Percentiles rank a stretch among this genome's conserved stretches.
phyloP scores from a whole-genome alignment of 2,888 invertebrate genomes.

The Cremastinae sp. region DNA sequence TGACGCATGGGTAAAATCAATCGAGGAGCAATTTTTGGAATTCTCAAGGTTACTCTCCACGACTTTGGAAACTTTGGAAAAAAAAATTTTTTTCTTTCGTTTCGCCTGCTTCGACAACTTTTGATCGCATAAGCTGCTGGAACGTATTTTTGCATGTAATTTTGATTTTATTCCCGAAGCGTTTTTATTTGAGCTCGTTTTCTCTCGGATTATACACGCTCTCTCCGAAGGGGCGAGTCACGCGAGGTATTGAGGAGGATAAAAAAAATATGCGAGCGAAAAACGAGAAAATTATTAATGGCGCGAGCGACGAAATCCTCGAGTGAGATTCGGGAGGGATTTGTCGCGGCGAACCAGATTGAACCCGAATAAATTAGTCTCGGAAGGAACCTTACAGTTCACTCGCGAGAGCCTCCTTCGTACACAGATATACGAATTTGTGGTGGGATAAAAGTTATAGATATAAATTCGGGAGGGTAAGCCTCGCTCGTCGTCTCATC shows the following conservation, averaged over 20 bases:
- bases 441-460: too few species aligned
- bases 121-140: too few species aligned
- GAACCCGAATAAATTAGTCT: slow-evolving; percentile 88
- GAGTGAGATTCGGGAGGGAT: slow-evolving; percentile 72
- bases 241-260: slow-evolving; percentile 12
- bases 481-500: slow-evolving; percentile 43
- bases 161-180: too few species aligned
- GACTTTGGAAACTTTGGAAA: too few species aligned
- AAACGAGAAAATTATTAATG: slow-evolving; percentile 62
- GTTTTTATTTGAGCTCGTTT: too few species aligned
- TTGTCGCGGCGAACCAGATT: slow-evolving; percentile 78
- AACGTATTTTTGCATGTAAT: too few species aligned
- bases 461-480: slow-evolving; percentile 69
- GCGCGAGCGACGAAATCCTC: slow-evolving; percentile 55
- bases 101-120: too few species aligned
- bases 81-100: too few species aligned
- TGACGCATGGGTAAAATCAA: too few species aligned
- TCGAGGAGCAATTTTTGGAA: too few species aligned
- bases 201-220: too few species aligned
- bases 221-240: slow-evolving; percentile 13
- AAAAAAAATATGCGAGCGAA: slow-evolving; percentile 34
- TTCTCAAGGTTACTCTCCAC: too few species aligned
- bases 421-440: slow-evolving; percentile 14
- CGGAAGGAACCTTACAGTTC: slow-evolving; percentile 76
- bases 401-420: slow-evolving; percentile 30